Base-by-base conservation (phyloP, 1,140 invertebrate species). In the Formica selysi region DNA sequence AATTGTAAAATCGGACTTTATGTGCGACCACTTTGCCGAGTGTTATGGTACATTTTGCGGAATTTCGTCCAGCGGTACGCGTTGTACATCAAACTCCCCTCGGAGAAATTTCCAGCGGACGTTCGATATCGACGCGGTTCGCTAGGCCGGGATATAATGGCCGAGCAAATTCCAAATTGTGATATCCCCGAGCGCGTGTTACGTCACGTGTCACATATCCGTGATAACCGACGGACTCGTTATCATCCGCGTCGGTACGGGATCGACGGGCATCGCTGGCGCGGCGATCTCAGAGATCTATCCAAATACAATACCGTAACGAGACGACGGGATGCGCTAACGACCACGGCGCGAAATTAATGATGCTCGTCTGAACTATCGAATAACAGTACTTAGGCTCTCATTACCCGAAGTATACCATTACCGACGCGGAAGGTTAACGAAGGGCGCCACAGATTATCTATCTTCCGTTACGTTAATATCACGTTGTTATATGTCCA, bases 321-420 rank as follows among this genome's bases (percentile, higher is more conserved):
- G 41, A 44, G 51, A 87, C 79, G 86, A 61, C 64, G 70, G 38
- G 51, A 59, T 68, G 62, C 71, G 61, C 57, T 87, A 85, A 87
- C 89, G 88, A 84, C 73, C 87, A 64, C 54, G 78, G 84, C 65
- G 67, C 79, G 76, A 83, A 85, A 83, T 83, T 83, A 83, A 87
- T 85, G 85, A 91, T 70, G 89, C 65, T 91, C 89, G 79, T 80
- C 68, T 87, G 73, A 85, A 91, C 76, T 91, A 91, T 91, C 87
- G 76, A 85, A 89, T 91, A 87, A 88, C 90, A 87, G 87, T 91
- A 86, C 90, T 91, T 87, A 91, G 90, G 81, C 29, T 89, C 87
- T 91, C 90, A 86, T 91, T 90, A 91, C 90, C 73, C 76, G 81
- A 84, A 89, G 90, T 87, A 83, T 90, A 87, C 88, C 76, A 85